These are phyloP conservation scores for Drosophila engyochracea DNA, from an alignment of 2,888 invertebrate species.

Conservation along the genomic window DNA sequence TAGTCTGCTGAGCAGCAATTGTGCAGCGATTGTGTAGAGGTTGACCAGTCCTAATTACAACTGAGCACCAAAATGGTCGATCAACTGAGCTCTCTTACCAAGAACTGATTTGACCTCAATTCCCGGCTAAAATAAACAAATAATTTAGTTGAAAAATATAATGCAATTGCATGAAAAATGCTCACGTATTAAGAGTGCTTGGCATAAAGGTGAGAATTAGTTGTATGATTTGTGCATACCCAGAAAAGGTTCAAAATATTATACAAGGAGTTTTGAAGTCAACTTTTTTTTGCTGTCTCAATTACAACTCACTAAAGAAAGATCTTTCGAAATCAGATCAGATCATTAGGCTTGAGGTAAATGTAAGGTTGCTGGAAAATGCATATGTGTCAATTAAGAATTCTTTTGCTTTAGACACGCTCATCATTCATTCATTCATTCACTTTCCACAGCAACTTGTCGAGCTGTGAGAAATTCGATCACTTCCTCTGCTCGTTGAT, in stretches of 20 bases:
- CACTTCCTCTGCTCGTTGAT: constrained; percentile 60
- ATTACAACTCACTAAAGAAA: background rate
- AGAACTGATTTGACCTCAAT: constrained; percentile 49
- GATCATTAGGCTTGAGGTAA: background rate
- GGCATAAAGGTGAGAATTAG: constrained; percentile 1
- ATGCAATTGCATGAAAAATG: background rate
- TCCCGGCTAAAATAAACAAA: constrained; percentile 59
- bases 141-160: constrained; percentile 21
- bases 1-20: constrained; percentile 35
- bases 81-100: constrained; percentile 33
- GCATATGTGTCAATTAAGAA: constrained; percentile 42
- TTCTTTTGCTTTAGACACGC: constrained; percentile 28
- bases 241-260: background rate
- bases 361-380: constrained; percentile 12
- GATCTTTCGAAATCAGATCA: background rate
- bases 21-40: constrained; percentile 40
- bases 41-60: constrained; percentile 56
- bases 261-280: background rate
- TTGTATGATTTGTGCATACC: background rate
- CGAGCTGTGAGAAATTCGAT: constrained; percentile 52
- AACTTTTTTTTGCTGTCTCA: background rate
- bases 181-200: background rate
- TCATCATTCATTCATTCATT: constrained; percentile 21
- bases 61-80: constrained; percentile 25
- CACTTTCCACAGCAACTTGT: constrained; percentile 36